A percentile compares a stretch with the other conserved stretches of the same genome.
Conservation (phyloP, 2,888 invertebrate species). For the Lepidocyrtoides sp. region DNA sequence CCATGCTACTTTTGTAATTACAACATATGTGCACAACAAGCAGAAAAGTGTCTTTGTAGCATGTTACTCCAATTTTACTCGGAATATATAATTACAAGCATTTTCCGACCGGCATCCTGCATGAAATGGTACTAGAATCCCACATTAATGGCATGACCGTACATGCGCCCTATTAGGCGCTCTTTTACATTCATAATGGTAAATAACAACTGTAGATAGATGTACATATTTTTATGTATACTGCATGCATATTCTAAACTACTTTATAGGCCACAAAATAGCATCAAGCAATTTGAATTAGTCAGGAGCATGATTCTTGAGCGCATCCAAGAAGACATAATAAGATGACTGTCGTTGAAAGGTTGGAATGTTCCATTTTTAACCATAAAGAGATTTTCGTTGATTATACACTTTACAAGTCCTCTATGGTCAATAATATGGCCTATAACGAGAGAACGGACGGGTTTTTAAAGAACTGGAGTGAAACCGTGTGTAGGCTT, state of each 20-base stretch:
- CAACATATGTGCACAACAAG: conserved; percentile 63
- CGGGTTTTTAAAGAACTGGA: too few species aligned
- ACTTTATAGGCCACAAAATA: background rate
- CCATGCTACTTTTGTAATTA: conserved; percentile 55
- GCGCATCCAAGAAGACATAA: conserved; percentile 21
- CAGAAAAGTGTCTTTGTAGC: background rate
- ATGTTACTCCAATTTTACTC: conserved; percentile 17
- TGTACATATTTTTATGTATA: background rate
- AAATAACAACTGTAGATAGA: conserved; percentile 8
- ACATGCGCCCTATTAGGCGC: conserved; percentile 63
- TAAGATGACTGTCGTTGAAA: conserved; percentile 72
- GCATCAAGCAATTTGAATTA: conserved; percentile 28
- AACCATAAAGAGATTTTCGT: conserved; percentile 44
- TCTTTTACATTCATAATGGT: conserved; percentile 4
- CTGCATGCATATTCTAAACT: background rate
- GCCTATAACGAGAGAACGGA: background rate
- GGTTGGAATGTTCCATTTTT: conserved; percentile 66
- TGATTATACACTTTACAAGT: conserved; percentile 39
- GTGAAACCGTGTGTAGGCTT: background rate
- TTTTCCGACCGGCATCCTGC: conserved; percentile 76
- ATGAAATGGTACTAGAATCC: conserved; percentile 70
- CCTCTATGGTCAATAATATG: conserved; percentile 43
- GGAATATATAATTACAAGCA: conserved; percentile 66
- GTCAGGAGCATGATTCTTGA: conserved; percentile 24
- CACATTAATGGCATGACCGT: conserved; percentile 71